Base-by-base conservation (phyloP, 2,113 vertebrate genomes). In the Hystrix brachyura region DNA sequence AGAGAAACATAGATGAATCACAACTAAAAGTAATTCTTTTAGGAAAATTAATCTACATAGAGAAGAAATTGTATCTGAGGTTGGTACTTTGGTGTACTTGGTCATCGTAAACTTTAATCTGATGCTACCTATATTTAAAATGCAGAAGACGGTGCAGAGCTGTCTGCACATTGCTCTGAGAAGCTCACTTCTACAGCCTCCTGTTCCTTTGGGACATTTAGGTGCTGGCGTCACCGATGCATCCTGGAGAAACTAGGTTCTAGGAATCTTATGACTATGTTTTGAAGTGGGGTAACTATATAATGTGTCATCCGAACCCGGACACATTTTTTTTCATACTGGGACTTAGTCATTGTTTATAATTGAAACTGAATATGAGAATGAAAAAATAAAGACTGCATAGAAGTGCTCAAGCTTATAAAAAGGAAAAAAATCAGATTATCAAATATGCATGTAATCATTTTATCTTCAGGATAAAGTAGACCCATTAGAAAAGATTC, bases 1-100 rank as follows among this genome's bases (percentile, higher is more conserved):
- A 96, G 55, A 88, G 38, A 95, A 94, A 69, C 43, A 88, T 7
- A 89, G 46, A 34, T 79, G 29, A 87, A 82, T 72, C 7, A 72
- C 43, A 92, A 60, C 7, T 62, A 67, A 89, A 80, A 43, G 0
- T 38, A 69, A 6, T n/a, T 80, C 7, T 69, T 94, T 84, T 17
- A 27, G 17, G 79, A 90, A 74, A 69, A 60, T 46, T n/a, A 46
- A 65, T 85, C 53, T 90, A 51, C 23, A 8, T 76, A 71, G 29
- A 84, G 32, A 94, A 27, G n/a, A 87, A 87, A 94, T 92, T 65
- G 59, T 65, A 87, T 59, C n/a, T 60, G 82, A 81, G 19, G 17
- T 25, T 96, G n/a, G 7, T 32, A 32, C 78, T 89, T 89, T 55
- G 43, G 9, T 64, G 2, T 32, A 48, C 53, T 82, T 92, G 38